Conservation (phyloP, 1,140 invertebrate species). For the Mizuhopecten yessoensis region DNA sequence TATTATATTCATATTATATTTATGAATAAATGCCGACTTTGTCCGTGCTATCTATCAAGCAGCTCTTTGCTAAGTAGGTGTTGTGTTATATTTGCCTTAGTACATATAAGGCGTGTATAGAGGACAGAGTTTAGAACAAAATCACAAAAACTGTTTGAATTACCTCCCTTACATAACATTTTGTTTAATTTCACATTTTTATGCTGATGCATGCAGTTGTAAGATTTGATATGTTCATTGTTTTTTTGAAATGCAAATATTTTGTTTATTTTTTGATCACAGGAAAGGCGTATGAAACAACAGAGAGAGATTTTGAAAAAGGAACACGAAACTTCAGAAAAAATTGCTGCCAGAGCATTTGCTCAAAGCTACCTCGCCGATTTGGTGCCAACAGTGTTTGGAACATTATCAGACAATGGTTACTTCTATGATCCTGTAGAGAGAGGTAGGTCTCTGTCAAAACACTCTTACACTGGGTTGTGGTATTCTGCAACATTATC, state of each 20-base stretch:
- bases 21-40: no score
- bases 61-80: no score
- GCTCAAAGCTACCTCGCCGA: slow-evolving; percentile 93
- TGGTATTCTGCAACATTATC: no score
- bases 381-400: slow-evolving; percentile 92
- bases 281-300: slow-evolving; percentile 83
- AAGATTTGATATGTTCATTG: no score
- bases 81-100: no score
- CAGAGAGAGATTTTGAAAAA: slow-evolving; percentile 86
- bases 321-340: slow-evolving; percentile 89
- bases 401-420: slow-evolving; percentile 90
- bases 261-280: slow-evolving; percentile 85
- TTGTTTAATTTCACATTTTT: background rate
- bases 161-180: background rate
- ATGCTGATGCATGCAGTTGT: no score
- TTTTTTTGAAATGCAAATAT: no score
- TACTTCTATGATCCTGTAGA: slow-evolving; percentile 89
- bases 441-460: slow-evolving; percentile 84
- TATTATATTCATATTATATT: no score
- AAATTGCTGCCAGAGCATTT: slow-evolving; percentile 91
- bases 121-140: no score
- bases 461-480: no score
- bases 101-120: no score
- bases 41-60: no score
- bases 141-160: background rate